phyloP scores from a whole-genome alignment of 2,888 invertebrate species.

The Phrixothrix hirtus region DNA sequence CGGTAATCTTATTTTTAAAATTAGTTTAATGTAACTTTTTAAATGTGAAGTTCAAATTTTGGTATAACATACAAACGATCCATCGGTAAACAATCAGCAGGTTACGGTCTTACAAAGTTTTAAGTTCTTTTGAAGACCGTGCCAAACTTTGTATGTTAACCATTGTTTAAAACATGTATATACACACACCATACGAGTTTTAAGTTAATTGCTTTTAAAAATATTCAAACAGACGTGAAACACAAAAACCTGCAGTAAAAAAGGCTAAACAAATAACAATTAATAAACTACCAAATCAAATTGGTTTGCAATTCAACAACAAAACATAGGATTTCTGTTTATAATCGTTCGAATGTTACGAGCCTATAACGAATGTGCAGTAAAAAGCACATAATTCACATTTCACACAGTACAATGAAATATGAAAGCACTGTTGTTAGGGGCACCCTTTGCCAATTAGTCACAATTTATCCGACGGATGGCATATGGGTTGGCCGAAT shows the following conservation, averaged over 20 bases:
- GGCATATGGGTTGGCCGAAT: slow-evolving; percentile 21
- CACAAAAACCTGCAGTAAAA: too few relatives aligned
- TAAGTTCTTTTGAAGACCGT: too few relatives aligned
- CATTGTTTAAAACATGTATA: not conserved
- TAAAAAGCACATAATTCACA: slow-evolving; percentile 34
- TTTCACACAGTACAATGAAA: slow-evolving; percentile 30
- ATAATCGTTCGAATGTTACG: slow-evolving; percentile 27
- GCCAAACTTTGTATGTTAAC: not conserved
- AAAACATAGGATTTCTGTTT: slow-evolving; percentile 29
- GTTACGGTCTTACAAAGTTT: too few relatives aligned
- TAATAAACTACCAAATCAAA: slow-evolving; percentile 31
- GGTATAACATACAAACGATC: too few relatives aligned
- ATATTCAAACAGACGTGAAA: too few relatives aligned
- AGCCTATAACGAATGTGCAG: slow-evolving; percentile 30
- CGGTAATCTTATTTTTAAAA: too few relatives aligned
- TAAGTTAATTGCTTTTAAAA: too few relatives aligned
- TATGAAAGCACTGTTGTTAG: slow-evolving; percentile 32
- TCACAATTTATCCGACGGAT: slow-evolving; percentile 35
- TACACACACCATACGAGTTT: too few relatives aligned
- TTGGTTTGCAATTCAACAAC: slow-evolving; percentile 32
- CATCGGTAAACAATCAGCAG: too few relatives aligned
- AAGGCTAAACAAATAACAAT: slow-evolving; percentile 25
- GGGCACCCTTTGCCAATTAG: slow-evolving; percentile 34
- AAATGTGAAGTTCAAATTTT: too few relatives aligned
- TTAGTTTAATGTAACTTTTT: too few relatives aligned